These are phyloP conservation scores for Zosterops japonicus DNA, from an alignment of 2,113 vertebrate genomes.

Conservation along the genomic window DNA sequence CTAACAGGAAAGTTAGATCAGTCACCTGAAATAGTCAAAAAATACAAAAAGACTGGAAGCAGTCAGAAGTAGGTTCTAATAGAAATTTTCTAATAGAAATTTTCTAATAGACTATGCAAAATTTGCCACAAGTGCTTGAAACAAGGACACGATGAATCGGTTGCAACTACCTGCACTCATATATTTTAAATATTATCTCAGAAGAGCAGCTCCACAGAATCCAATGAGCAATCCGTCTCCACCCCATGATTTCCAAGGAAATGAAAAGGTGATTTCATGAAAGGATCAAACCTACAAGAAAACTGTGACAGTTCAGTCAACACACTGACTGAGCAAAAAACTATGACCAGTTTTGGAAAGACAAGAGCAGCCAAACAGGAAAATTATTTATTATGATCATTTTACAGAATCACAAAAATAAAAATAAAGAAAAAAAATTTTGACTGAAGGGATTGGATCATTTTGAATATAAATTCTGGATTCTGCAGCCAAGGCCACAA, in stretches of 20 bases:
- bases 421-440: neutral
- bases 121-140: neutral
- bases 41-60: neutral
- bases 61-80: neutral
- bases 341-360: neutral
- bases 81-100: too few relatives aligned
- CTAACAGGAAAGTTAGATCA: neutral
- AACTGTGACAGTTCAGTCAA: neutral
- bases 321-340: neutral
- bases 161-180: neutral
- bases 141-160: neutral
- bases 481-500: neutral
- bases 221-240: fast-evolving
- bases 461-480: neutral
- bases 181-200: neutral
- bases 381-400: neutral
- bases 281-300: neutral
- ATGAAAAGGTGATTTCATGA: neutral
- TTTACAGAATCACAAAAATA: fast-evolving
- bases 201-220: neutral
- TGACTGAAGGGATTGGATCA: neutral
- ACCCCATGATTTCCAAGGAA: neutral
- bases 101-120: neutral
- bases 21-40: neutral
- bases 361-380: neutral